phyloP scores from a whole-genome alignment of 92 coral and sea anemone species.

The Paragorgia papillata region DNA sequence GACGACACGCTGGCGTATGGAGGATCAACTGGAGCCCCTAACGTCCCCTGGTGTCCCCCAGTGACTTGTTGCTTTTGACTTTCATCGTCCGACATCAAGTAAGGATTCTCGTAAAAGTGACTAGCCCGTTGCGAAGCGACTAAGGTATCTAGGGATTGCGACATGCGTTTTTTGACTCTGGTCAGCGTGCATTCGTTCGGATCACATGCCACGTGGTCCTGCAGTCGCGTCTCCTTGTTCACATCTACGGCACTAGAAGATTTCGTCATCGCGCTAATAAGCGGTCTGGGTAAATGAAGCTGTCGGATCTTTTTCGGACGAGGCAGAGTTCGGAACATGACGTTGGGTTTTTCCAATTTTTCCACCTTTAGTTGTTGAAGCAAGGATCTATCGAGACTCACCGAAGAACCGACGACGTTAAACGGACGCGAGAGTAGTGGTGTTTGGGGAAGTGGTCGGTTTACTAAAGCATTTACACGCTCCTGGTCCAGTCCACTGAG shows the following conservation, averaged over 20 bases:
- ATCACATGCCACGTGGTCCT: constrained; percentile 40
- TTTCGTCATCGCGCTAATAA: constrained; percentile 3
- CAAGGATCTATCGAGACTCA: constrained; percentile 26
- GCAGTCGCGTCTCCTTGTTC: constrained; percentile 30
- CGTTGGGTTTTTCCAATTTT: constrained; percentile 4
- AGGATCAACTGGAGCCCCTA: not conserved
- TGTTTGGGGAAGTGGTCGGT: constrained; percentile 40
- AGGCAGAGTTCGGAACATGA: constrained; percentile 21
- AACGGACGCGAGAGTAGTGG: not conserved
- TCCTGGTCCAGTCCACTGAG: not conserved
- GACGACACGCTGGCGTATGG: constrained; percentile 24
- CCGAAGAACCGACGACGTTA: not conserved
- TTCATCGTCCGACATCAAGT: not conserved
- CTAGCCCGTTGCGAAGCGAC: constrained; percentile 12
- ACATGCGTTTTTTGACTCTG: constrained; percentile 29
- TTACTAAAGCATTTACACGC: constrained; percentile 12
- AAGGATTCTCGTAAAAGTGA: constrained; percentile 37
- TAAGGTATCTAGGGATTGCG: constrained; percentile 26
- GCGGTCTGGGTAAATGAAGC: constrained; percentile 1
- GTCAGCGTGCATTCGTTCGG: constrained; percentile 39
- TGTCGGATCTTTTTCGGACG: constrained; percentile 30
- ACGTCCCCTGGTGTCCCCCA: not conserved
- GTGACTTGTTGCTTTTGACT: not conserved
- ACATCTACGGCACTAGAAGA: constrained; percentile 25
- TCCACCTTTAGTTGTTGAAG: constrained; percentile 16